phyloP scores from a whole-genome alignment of 2,113 vertebrate genomes.

The Lucifuga dentata region DNA sequence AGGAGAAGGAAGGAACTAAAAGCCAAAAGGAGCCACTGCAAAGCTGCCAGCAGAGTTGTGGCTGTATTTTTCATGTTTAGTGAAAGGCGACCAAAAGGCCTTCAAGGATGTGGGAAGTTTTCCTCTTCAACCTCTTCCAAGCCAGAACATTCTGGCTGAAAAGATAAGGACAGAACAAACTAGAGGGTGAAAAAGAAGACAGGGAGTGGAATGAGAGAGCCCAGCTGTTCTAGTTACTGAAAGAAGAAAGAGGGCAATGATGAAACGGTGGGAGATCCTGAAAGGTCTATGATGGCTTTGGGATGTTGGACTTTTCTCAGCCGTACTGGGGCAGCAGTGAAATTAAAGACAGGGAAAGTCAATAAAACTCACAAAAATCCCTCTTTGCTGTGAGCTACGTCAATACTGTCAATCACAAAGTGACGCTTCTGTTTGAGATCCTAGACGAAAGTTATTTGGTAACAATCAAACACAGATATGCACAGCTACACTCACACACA shows the following conservation, averaged over 20 bases:
- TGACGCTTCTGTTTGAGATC: slow-evolving; percentile 45
- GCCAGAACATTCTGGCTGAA: slow-evolving; percentile 57
- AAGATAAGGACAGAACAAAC: slow-evolving; percentile 23
- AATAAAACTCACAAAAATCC: slow-evolving; percentile 16
- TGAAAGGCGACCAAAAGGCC: slow-evolving; percentile 54
- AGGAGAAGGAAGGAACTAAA: slow-evolving; percentile 38
- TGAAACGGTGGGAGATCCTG: slow-evolving; percentile 41
- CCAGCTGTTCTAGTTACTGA: slow-evolving; percentile 24
- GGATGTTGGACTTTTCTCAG: slow-evolving; percentile 9
- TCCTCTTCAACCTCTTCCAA: slow-evolving; percentile 49
- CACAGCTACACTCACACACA: too few species aligned
- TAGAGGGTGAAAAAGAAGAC: slow-evolving; percentile 17
- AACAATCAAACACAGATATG: slow-evolving; percentile 18
- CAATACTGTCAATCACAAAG: slow-evolving; percentile 30
- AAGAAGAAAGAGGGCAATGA: slow-evolving; percentile 51
- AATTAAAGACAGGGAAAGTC: slow-evolving; percentile 13
- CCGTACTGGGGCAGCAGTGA: background rate
- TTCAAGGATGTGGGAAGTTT: slow-evolving; percentile 54
- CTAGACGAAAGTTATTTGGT: slow-evolving; percentile 46
- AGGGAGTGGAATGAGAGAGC: slow-evolving; percentile 25
- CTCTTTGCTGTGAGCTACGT: background rate
- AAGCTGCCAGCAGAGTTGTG: slow-evolving; percentile 53
- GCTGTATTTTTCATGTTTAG: slow-evolving; percentile 61
- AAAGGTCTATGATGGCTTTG: slow-evolving; percentile 23
- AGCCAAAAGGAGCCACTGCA: slow-evolving; percentile 12